Base-by-base conservation (phyloP, 2,113 vertebrate species). In the Brachyhypopomus gauderio region DNA sequence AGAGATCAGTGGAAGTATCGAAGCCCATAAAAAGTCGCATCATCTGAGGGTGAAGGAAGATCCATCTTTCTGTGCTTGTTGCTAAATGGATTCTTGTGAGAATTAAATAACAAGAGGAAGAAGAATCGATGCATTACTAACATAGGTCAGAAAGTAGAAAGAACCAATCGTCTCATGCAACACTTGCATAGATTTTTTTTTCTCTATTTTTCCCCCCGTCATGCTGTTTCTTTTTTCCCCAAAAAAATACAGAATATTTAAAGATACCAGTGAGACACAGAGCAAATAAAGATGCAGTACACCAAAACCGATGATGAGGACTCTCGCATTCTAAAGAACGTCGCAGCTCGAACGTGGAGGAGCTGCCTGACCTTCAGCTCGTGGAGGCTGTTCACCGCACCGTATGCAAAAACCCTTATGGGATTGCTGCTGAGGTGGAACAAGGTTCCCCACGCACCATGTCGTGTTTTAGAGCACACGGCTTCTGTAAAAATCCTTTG, bases 111-210 rank as follows among this genome's bases (percentile, higher is more conserved):
- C 87, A 81, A 91, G 87, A 79, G 90, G 81, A 91, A 88, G 87
- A 88, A 87, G 83, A 90, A 88, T 85, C 83, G 52, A 89, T 91
- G 90, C 91, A 88, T 89, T 90, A 91, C 89, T 89, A 92, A 93
- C 92, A 72, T 92, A 91, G 89, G 90, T 84, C 89, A 91, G 83
- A 86, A 81, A 87, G 89, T 88, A 82, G 87, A 92, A 92, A 75
- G 81, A 92, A 93, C 91, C 91, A 86, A 91, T 89, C 90, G 92
- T 90, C 88, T 93, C 93, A 94, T 94, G 93, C 93, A 94, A 92
- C 91, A 92, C 92, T 94, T 94, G 93, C 93, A 94, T 94, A 94
- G 93, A 88, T 81, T 90, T 89, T 90, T 93, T 92, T 83, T 74
- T 41, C 75, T 78, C 88, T 88, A 88, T 77, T 80, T 89, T 88